Percentiles rank a stretch among this genome's conserved stretches.
Conservation (phyloP, 37 sponge, comb jelly and placozoan species). For the Theonella swinhoei region DNA sequence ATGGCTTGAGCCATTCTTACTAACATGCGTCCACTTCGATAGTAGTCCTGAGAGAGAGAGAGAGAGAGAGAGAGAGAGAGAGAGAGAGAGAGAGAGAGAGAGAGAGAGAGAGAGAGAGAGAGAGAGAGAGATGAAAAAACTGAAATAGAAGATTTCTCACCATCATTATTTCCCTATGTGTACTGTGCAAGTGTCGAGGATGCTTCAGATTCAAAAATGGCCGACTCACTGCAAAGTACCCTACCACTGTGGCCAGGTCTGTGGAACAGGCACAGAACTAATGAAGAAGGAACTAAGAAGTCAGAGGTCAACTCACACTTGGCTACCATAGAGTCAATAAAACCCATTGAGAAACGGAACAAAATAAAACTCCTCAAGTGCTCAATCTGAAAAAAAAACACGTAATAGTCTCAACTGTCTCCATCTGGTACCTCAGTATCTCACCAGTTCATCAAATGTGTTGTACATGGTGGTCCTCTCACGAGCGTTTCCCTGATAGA, state of each 20-base stretch:
- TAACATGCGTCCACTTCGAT: conserved; percentile 86
- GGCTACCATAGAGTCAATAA: conserved; percentile 87
- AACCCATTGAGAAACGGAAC: conserved; percentile 86
- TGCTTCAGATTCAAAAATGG: conserved; percentile 81
- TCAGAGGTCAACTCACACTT: conserved; percentile 68
- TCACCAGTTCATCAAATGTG: conserved; percentile 75
- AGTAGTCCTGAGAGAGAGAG: conserved; percentile 62
- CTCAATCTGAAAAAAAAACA: conserved; percentile 48
- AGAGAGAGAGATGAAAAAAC: neutral
- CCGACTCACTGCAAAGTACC: conserved; percentile 80
- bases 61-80: neutral
- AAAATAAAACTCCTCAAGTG: conserved; percentile 77
- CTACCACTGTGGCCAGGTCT: conserved; percentile 91
- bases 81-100: neutral
- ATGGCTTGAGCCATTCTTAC: conserved; percentile 94
- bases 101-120: neutral
- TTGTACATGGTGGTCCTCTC: conserved; percentile 74
- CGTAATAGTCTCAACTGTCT: neutral
- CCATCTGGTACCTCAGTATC: neutral
- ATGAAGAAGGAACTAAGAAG: neutral
- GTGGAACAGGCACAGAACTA: neutral
- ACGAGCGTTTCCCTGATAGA: conserved; percentile 86
- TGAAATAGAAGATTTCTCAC: conserved; percentile 18
- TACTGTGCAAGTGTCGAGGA: conserved; percentile 53
- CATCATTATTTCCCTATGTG: conserved; percentile 71